Evolutionary conservation across 2,113 vertebrate genomes (phyloP).

Genomic region (Argyrosomus japonicus): DNA sequence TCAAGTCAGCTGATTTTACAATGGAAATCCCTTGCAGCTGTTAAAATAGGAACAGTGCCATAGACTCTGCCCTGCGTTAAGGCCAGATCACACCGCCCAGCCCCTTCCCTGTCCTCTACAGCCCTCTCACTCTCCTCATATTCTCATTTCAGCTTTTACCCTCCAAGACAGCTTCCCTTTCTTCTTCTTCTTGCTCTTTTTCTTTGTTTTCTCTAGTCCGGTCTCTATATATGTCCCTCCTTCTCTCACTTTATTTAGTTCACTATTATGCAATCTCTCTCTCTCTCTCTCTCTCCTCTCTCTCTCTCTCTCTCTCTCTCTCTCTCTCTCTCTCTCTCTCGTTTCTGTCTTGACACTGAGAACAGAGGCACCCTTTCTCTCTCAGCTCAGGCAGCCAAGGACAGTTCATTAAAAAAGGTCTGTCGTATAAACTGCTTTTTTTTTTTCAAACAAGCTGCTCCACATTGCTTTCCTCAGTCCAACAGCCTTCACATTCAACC

Average conservation of each 20-base stretch:
- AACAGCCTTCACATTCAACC: slow-evolving; percentile 49
- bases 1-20: slow-evolving; percentile 86
- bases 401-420: slow-evolving; percentile 70
- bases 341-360: slow-evolving; percentile 33
- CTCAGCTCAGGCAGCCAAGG: slow-evolving; percentile 65
- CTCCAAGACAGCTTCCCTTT: slow-evolving; percentile 12
- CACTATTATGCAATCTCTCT: slow-evolving; percentile 32
- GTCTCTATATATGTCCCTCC: neutral
- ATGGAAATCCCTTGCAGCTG: slow-evolving; percentile 86
- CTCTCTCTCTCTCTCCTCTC: neutral
- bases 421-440: slow-evolving; percentile 38
- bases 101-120: slow-evolving; percentile 48
- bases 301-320: slow-evolving; percentile 24
- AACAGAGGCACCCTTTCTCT: slow-evolving; percentile 49
- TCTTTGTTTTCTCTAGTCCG: neutral
- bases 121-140: slow-evolving; percentile 32
- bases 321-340: neutral
- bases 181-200: neutral
- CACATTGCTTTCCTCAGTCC: slow-evolving; percentile 41
- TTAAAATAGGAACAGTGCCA: slow-evolving; percentile 79
- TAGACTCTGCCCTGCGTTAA: slow-evolving; percentile 68
- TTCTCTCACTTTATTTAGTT: slow-evolving; percentile 34
- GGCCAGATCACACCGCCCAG: slow-evolving; percentile 60
- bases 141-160: slow-evolving; percentile 27
- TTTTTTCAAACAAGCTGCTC: slow-evolving; percentile 42